Conservation (phyloP, 2,113 vertebrate species). For the Malurus elegans region DNA sequence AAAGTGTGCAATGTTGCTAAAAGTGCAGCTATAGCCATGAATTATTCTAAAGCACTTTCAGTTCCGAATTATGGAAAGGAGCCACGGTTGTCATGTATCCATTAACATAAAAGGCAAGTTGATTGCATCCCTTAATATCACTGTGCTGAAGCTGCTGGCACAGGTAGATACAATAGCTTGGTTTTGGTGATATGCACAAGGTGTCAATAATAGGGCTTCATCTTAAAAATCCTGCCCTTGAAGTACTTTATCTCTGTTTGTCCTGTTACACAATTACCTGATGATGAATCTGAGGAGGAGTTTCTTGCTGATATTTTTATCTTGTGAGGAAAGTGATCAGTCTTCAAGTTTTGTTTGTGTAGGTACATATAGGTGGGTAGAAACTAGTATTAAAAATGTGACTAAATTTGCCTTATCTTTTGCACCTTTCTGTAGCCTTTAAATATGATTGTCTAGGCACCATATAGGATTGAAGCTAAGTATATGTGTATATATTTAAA, state of each 20-base stretch:
- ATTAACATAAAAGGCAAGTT: neutral
- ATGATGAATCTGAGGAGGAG: neutral
- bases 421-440: neutral
- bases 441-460: neutral
- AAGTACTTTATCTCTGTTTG: neutral
- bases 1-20: neutral
- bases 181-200: neutral
- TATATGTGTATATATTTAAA: neutral
- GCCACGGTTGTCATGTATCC: neutral
- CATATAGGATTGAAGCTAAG: neutral
- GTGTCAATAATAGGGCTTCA: neutral
- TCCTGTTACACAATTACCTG: neutral
- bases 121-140: neutral
- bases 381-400: neutral
- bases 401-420: neutral
- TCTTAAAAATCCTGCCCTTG: neutral
- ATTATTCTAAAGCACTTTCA: constrained; percentile 15
- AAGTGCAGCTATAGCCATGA: neutral
- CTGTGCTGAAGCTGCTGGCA: neutral
- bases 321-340: neutral
- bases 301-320: neutral
- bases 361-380: neutral
- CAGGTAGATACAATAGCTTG: no score
- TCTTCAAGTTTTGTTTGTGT: neutral
- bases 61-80: neutral